These are phyloP conservation scores for Epinephelus cyanopodus DNA, from an alignment of 2,113 vertebrate genomes.

Conservation along the genomic window DNA sequence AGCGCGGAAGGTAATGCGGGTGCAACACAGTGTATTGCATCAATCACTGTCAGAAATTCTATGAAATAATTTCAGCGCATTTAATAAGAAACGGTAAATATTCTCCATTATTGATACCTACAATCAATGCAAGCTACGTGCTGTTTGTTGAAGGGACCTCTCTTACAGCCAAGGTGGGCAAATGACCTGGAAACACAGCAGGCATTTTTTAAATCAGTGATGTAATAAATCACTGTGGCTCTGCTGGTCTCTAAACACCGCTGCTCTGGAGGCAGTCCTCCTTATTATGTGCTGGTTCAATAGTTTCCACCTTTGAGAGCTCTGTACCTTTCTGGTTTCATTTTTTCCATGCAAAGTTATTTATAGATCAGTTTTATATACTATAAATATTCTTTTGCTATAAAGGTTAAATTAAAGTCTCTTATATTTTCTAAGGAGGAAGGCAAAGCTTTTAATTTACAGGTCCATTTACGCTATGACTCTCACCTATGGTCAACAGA, in stretches of 20 bases:
- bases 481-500: not conserved
- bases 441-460: no score
- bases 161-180: conserved; percentile 38
- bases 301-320: conserved; percentile 28
- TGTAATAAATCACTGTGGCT: conserved; percentile 59
- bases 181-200: conserved; percentile 55
- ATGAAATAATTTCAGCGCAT: conserved; percentile 45
- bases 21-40: conserved; percentile 44
- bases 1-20: conserved; percentile 33
- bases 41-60: conserved; percentile 60
- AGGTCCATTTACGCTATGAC: no score
- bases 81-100: conserved; percentile 50
- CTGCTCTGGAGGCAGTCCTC: conserved; percentile 37
- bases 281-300: conserved; percentile 49
- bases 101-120: conserved; percentile 57
- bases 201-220: conserved; percentile 51
- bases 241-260: conserved; percentile 39
- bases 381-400: not conserved
- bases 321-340: conserved; percentile 1
- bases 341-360: conserved; percentile 12
- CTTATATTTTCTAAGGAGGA: not conserved
- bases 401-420: not conserved
- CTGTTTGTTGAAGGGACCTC: conserved; percentile 34
- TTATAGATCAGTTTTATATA: conserved; percentile 19
- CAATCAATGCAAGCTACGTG: conserved; percentile 36